Evolutionary conservation across 2,888 invertebrate species (phyloP), one percentile per base, ranked within the genome.

Genomic region (Xylota segnis): DNA sequence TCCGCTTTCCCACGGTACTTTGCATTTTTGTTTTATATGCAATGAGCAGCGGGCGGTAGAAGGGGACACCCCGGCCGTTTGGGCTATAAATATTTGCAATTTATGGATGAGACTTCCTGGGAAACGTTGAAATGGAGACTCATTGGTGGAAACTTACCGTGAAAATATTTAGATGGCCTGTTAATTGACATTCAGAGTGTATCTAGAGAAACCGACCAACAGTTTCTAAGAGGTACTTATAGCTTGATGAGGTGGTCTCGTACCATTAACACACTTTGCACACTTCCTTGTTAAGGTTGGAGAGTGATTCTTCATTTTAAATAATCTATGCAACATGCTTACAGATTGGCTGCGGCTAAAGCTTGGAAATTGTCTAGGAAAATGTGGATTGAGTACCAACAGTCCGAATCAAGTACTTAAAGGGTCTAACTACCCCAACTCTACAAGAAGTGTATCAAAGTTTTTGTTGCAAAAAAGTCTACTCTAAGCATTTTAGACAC

Each of bases 1-100:
- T 18, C 27, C 29, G 45, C 6, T 32, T 72, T 86, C 86, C 82
- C 86, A 86, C 86, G 82, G 72, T 82, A 52, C 66, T 82, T 86
- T 82, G 50, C 76, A 77, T 82, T 74, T 43, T 76, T 66, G 65
- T 72, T 78, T 68, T 58, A 54, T 56, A 68, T 74, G 6, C 56
- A 16, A 12, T 10, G 23, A 4, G 45, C 2, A 23, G 10, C 0
- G 27, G 16, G 18, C 4, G n/a, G 50, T 5, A 5, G 34, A 14
- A 9, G 18, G 2, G 47, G 32, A 12, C 14, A 5, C 27, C 10
- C 27, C 10, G 32, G 23, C 23, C 23, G 3, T 32, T 54, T 27
- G 63, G 16, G 34, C 23, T 59, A 40, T 79, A 50, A 79, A 72
- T 72, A 65, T 66, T 76, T 66, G 58, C 58, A 56, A 58, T 78